A percentile compares a stretch with the other conserved stretches of the same genome.
Evolutionary conservation across 2,797 vertebrate genomes (phyloP).

Genomic region (Spinibarbus caldwelli): DNA sequence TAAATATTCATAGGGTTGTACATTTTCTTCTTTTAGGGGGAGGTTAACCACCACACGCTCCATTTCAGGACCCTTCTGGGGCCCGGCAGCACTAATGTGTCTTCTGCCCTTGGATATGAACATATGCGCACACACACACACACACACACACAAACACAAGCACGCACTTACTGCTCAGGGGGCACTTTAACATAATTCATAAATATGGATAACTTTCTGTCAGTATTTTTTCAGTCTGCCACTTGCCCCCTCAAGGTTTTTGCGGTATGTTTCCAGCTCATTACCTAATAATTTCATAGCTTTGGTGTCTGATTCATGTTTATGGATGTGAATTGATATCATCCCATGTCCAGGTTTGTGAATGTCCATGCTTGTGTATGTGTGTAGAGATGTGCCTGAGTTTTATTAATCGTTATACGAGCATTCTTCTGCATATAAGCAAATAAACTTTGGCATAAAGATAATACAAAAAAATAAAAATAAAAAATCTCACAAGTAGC

Average conservation of each 20-base stretch:
- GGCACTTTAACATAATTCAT: constrained; percentile 56
- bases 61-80: constrained; percentile 35
- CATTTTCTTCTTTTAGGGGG: constrained; percentile 43
- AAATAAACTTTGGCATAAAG: no score
- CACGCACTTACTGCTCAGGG: constrained; percentile 25
- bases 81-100: constrained; percentile 36
- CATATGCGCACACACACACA: background rate
- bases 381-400: no score
- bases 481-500: background rate
- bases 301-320: constrained; percentile 18
- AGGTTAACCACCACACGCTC: constrained; percentile 41
- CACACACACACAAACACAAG: constrained; percentile 27
- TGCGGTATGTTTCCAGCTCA: constrained; percentile 21
- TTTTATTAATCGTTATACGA: no score
- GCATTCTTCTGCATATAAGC: no score
- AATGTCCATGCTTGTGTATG: background rate
- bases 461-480: no score
- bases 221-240: constrained; percentile 26
- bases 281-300: constrained; percentile 46
- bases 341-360: background rate
- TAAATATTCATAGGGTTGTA: constrained; percentile 54
- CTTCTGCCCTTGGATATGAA: constrained; percentile 45
- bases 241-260: constrained; percentile 40
- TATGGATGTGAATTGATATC: constrained; percentile 23
- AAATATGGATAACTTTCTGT: constrained; percentile 53